A percentile compares a stretch with the other conserved stretches of the same genome.
These are phyloP conservation scores for Ectemnius lituratus DNA, from an alignment of 2,888 invertebrate genomes.

Conservation along the genomic window DNA sequence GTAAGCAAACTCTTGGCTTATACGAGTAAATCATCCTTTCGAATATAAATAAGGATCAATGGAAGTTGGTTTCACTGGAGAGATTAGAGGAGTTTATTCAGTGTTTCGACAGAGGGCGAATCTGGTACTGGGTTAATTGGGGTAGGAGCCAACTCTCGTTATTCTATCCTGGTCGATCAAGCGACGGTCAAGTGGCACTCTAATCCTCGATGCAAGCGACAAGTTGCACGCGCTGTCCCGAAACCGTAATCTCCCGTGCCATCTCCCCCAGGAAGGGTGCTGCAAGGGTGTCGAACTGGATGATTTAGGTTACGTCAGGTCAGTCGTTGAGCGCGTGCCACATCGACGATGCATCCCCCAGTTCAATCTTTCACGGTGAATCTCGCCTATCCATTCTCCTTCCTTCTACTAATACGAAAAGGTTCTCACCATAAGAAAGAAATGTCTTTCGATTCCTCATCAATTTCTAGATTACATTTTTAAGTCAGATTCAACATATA, in stretches of 20 bases:
- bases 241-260: conserved; percentile 18
- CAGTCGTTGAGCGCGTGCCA: conserved; percentile 62
- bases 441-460: too few species aligned
- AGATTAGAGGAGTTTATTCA: too few species aligned
- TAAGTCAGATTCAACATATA: too few species aligned
- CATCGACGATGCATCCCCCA: conserved; percentile 49
- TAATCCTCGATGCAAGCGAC: neutral
- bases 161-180: conserved; percentile 20
- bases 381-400: neutral
- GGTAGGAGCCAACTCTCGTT: conserved; percentile 22
- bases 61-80: neutral
- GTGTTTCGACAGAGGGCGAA: too few species aligned
- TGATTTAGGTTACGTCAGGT: conserved; percentile 63
- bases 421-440: too few species aligned
- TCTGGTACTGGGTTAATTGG: neutral
- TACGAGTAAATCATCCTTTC: conserved; percentile 17
- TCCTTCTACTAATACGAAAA: too few species aligned
- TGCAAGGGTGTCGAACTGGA: conserved; percentile 26
- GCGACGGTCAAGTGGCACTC: neutral
- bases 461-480: too few species aligned
- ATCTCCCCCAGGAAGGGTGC: conserved; percentile 15
- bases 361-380: conserved; percentile 1
- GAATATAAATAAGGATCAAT: neutral
- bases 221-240: conserved; percentile 5
- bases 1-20: conserved; percentile 28